Conservation (phyloP, 2,797 vertebrate species). For the Labeo calbasu region DNA sequence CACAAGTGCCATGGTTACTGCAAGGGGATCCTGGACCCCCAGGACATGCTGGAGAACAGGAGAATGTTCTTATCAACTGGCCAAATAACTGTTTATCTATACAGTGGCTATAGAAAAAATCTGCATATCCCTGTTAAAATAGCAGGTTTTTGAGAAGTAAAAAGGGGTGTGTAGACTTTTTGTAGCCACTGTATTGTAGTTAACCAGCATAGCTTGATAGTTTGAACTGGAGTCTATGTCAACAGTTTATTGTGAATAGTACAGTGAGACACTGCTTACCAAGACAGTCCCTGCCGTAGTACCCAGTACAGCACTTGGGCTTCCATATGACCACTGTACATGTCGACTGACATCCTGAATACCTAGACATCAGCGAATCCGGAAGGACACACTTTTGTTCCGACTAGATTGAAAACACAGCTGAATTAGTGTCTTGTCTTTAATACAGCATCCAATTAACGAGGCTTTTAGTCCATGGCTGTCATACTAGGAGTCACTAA, state of each 20-base stretch:
- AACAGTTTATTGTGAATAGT: background rate
- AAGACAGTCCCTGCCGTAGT: conserved; percentile 88
- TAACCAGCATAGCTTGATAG: background rate
- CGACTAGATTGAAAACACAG: conserved; percentile 61
- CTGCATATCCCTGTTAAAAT: background rate
- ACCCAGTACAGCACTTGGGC: conserved; percentile 86
- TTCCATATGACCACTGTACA: conserved; percentile 80
- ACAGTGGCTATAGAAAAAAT: background rate
- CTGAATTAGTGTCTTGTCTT: background rate
- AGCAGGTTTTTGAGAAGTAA: background rate
- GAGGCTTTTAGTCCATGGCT: background rate
- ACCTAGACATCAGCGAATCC: conserved; percentile 11
- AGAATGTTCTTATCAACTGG: background rate
- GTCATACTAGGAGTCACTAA: background rate
- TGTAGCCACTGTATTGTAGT: background rate
- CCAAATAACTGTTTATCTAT: background rate
- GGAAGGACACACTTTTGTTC: conserved; percentile 69
- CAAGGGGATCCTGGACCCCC: conserved; percentile 81
- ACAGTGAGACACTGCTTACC: conserved; percentile 73
- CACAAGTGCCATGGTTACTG: conserved; percentile 82
- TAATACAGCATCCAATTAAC: background rate
- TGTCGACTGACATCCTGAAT: conserved; percentile 77
- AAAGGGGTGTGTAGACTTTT: background rate
- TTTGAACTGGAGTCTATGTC: background rate
- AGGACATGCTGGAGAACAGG: conserved; percentile 83